Percentiles rank a stretch among this genome's conserved stretches.
Conservation (phyloP, 2,113 vertebrate genomes). For the Catharus fuscescens region DNA sequence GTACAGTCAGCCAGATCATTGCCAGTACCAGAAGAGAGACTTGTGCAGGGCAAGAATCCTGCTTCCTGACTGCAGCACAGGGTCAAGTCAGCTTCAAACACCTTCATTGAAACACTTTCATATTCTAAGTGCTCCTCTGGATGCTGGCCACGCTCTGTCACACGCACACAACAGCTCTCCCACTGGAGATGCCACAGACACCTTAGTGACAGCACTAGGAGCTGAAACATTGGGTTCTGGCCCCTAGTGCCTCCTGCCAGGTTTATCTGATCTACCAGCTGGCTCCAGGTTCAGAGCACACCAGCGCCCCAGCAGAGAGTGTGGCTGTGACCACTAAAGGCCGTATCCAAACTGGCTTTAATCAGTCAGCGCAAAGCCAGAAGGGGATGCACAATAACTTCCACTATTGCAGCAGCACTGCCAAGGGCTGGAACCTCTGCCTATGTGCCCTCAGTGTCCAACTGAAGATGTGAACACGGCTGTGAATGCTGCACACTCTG, state of each 20-base stretch:
- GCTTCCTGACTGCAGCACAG: neutral
- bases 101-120: neutral
- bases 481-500: neutral
- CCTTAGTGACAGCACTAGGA: neutral
- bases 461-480: neutral
- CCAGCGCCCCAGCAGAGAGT: neutral
- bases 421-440: neutral
- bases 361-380: neutral
- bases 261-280: neutral
- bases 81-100: neutral
- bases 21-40: neutral
- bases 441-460: accelerated
- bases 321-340: neutral
- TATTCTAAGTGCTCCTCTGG: neutral
- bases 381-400: neutral
- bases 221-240: neutral
- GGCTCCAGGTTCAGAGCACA: neutral
- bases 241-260: neutral
- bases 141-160: neutral
- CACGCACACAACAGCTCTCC: neutral
- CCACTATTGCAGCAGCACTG: neutral
- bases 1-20: neutral
- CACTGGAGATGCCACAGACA: neutral
- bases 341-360: neutral
- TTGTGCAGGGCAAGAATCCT: neutral